Evolutionary conservation across 2,113 vertebrate species (phyloP).

Genomic region (Empidonax traillii): DNA sequence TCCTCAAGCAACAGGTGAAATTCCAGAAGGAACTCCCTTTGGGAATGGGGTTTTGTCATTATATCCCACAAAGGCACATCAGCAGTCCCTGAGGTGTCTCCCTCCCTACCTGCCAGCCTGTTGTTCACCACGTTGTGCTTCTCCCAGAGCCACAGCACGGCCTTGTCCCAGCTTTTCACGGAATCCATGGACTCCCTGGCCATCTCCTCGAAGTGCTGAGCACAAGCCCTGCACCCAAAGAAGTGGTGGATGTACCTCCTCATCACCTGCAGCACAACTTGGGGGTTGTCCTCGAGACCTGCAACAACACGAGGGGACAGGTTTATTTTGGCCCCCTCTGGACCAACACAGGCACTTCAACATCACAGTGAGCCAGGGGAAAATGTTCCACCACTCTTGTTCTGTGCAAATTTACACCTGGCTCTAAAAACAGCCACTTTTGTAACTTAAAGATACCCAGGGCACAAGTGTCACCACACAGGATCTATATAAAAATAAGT

Average conservation of each 20-base stretch:
- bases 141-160: constrained; percentile 91
- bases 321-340: background rate
- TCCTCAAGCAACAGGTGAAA: background rate
- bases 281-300: constrained; percentile 80
- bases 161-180: constrained; percentile 73
- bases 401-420: background rate
- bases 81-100: background rate
- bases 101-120: constrained; percentile 79
- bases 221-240: constrained; percentile 89
- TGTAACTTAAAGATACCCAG: background rate
- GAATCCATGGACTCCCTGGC: constrained; percentile 76
- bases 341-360: background rate
- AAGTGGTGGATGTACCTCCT: constrained; percentile 84
- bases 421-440: fast-evolving
- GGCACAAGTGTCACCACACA: background rate
- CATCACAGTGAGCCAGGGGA: background rate
- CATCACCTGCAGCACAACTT: constrained; percentile 83
- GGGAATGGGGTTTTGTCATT: background rate
- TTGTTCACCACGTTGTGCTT: constrained; percentile 91
- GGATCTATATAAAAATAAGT: background rate
- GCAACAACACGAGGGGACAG: background rate
- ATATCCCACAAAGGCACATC: background rate
- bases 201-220: constrained; percentile 87
- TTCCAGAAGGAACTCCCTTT: background rate
- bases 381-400: background rate